Percentiles rank a stretch among this genome's conserved stretches.
Conservation (phyloP, 2,797 vertebrate genomes). For the Schizopygopsis malacanthus region DNA sequence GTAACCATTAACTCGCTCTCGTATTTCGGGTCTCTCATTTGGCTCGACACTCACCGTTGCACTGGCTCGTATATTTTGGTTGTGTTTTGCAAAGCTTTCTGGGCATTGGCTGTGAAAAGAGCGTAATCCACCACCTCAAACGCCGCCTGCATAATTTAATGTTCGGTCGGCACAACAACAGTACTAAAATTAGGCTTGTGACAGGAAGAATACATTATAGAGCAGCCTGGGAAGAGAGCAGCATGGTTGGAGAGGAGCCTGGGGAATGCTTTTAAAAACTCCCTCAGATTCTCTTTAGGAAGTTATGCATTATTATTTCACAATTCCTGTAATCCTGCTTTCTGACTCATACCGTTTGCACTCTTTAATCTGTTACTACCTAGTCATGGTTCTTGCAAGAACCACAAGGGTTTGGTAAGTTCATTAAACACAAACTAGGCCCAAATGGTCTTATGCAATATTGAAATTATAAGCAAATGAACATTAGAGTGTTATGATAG, state of each 20-base stretch:
- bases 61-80: conserved; percentile 21
- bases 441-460: not conserved
- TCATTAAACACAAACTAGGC: conserved; percentile 15
- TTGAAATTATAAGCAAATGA: conserved; percentile 8
- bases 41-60: not conserved
- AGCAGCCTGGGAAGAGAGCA: conserved; percentile 20
- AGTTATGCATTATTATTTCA: conserved; percentile 63
- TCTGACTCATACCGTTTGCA: not conserved
- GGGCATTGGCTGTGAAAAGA: conserved; percentile 12
- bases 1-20: conserved; percentile 31
- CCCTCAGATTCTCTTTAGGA: conserved; percentile 62
- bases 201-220: conserved; percentile 52
- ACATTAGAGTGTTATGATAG: not conserved
- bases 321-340: conserved; percentile 15
- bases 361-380: conserved; percentile 19
- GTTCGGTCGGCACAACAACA: conserved; percentile 55
- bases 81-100: conserved; percentile 17
- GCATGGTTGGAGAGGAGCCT: conserved; percentile 34
- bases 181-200: conserved; percentile 48
- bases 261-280: conserved; percentile 61
- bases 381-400: not conserved
- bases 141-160: conserved; percentile 52
- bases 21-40: conserved; percentile 13
- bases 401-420: not conserved
- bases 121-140: conserved; percentile 50